These are phyloP conservation scores for Bambusicola thoracicus DNA, from an alignment of 2,113 vertebrate species.

Conservation along the genomic window DNA sequence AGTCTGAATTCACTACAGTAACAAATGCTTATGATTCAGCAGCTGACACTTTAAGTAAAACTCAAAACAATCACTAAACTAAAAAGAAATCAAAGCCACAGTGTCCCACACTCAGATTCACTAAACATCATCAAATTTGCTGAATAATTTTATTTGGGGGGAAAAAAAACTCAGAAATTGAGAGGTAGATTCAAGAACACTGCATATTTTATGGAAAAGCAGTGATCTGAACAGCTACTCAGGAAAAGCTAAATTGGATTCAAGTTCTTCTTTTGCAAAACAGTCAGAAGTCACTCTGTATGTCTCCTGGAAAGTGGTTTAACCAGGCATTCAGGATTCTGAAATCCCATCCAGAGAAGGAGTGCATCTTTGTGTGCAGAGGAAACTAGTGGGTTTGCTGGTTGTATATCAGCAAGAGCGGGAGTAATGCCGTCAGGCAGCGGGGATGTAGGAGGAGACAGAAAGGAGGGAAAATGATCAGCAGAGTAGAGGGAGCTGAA, in stretches of 20 bases:
- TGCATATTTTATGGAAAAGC: background rate
- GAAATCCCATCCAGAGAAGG: background rate
- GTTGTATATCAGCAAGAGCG: background rate
- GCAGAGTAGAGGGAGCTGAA: background rate
- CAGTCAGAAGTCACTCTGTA: background rate
- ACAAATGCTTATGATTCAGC: background rate
- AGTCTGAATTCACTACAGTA: background rate
- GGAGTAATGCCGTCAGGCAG: background rate
- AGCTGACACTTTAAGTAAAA: background rate
- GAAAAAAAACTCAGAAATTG: background rate
- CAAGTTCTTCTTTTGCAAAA: background rate
- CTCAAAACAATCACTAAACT: background rate
- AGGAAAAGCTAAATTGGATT: background rate
- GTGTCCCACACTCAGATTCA: background rate
- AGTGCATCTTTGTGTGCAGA: rapidly evolving
- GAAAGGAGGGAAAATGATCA: background rate
- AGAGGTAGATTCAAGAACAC: background rate
- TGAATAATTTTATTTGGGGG: background rate
- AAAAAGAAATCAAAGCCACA: background rate
- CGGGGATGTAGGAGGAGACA: rapidly evolving
- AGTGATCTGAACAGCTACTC: rapidly evolving
- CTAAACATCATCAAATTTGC: background rate
- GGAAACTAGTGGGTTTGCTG: background rate
- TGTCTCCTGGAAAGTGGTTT: background rate
- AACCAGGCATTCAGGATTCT: rapidly evolving